Conservation (phyloP, 2,797 vertebrate species). For the Cottoperca gobio region DNA sequence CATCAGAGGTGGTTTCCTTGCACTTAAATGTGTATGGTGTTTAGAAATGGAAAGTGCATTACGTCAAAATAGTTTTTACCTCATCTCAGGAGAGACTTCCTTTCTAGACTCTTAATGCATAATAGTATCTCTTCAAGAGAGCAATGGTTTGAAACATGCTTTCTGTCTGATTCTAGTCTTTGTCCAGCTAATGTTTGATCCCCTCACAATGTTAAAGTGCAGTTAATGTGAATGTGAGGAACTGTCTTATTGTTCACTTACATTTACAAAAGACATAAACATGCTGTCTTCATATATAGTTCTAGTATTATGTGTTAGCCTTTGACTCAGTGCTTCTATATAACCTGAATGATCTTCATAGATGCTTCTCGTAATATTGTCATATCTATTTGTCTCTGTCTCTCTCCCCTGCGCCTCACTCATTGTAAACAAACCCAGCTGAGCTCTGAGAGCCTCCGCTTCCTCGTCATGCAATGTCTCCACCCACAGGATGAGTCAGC, state of each 20-base stretch:
- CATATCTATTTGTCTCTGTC: neutral
- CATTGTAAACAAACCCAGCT: constrained; percentile 78
- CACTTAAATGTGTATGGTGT: neutral
- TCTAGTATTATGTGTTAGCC: neutral
- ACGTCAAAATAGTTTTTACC: neutral
- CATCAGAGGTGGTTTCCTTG: constrained; percentile 9
- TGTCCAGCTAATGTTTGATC: neutral
- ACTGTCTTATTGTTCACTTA: neutral
- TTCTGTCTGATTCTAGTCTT: neutral
- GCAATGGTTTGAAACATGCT: neutral
- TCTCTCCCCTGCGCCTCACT: constrained; percentile 32
- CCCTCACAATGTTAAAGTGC: too few species aligned
- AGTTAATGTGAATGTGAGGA: neutral
- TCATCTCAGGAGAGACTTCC: neutral
- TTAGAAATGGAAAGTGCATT: constrained; percentile 1
- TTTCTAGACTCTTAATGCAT: neutral
- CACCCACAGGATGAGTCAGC: constrained; percentile 56
- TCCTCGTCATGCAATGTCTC: constrained; percentile 50
- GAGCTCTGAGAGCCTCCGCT: constrained; percentile 56
- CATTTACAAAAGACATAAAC: neutral
- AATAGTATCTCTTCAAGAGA: neutral
- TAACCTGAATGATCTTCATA: neutral
- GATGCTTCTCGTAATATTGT: constrained; percentile 15
- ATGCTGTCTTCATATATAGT: neutral
- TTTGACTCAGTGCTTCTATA: neutral